phyloP scores from a whole-genome alignment of 2,888 invertebrate species.

The Ochropacha duplaris region DNA sequence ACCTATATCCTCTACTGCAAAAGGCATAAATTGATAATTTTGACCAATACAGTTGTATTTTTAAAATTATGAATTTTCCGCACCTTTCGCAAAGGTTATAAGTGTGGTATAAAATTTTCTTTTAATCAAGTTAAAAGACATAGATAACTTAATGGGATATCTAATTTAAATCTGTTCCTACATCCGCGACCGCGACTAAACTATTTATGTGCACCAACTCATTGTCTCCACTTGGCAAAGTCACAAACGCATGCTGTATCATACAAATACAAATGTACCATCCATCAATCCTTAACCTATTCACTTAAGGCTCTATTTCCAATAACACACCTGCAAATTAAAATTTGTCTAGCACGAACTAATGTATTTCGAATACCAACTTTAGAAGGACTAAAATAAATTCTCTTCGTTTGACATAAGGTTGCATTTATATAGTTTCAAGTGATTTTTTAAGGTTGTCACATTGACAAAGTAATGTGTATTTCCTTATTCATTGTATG shows the following conservation, averaged over 20 bases:
- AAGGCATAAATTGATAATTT: too few relatives aligned
- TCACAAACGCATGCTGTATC: conserved; percentile 36
- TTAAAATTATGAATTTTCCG: too few relatives aligned
- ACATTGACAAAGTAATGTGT: conserved; percentile 32
- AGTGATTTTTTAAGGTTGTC: conserved; percentile 14
- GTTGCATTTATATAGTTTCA: conserved; percentile 15
- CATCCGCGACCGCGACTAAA: conserved; percentile 34
- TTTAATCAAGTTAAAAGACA: too few relatives aligned
- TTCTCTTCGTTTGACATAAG: conserved; percentile 10
- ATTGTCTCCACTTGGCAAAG: conserved; percentile 57
- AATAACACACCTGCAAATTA: conserved; percentile 11
- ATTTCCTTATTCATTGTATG: conserved; percentile 51
- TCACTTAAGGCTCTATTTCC: conserved; percentile 16
- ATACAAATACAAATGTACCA: conserved; percentile 16
- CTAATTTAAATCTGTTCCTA: conserved; percentile 23
- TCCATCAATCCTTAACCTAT: conserved; percentile 5
- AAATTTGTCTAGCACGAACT: conserved; percentile 22
- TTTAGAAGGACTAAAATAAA: conserved; percentile 6
- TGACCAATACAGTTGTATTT: too few relatives aligned
- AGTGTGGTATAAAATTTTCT: too few relatives aligned
- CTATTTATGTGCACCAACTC: conserved; percentile 46
- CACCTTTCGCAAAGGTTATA: too few relatives aligned
- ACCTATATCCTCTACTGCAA: too few relatives aligned
- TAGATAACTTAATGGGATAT: too few relatives aligned
- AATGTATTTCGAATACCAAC: conserved; percentile 36